Base-by-base conservation (phyloP, 2,888 invertebrate species). In the Eristalis intricaria region DNA sequence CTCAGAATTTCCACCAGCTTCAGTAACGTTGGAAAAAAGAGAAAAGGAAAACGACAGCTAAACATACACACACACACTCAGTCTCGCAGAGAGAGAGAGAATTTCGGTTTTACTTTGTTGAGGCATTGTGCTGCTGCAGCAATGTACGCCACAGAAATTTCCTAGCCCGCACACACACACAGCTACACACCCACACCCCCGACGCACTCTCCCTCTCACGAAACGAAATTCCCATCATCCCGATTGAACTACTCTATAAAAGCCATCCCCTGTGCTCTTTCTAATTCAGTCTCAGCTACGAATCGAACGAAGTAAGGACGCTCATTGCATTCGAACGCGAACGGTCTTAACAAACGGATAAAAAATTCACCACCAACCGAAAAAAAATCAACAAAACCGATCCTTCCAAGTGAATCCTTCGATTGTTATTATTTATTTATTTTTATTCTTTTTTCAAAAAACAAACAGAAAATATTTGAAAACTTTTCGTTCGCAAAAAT, bases 201-300 rank as follows among this genome's bases (percentile, higher is more conserved):
- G 26, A 26, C 56, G 40, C 61, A 23, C 76, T 76, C 74, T 69
- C 65, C n/a, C 50, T 69, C 69, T 60, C 65, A 60, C 71, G 56
- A 66, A 56, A 22, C 61, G 71, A 26, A 60, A 60, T 68, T 73
- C 75, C 76, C 85, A 79, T 79, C 83, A 78, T 83, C 86, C 75
- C 66, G 75, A 75, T 76, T 76, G 50, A 80, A 80, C 66, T 89
- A 89, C 88, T 90, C 90, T 90, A 90, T 90, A 90, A 90, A 90
- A 90, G 90, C 90, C 90, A 90, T 89, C 89, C 74, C 89, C 74
- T 79, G 78, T 80, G 79, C 88, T 89, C 85, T 88, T 88, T 83
- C 88, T 89, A 88, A 90, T 89, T 90, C 90, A 90, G 90, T 90
- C 90, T 90, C 89, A 90, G 89, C 89, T 89, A 90, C 89, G 90